Evolutionary conservation across 2,888 invertebrate species (phyloP), one percentile per base, ranked within the genome.

Genomic region (Neoascia interrupta): DNA sequence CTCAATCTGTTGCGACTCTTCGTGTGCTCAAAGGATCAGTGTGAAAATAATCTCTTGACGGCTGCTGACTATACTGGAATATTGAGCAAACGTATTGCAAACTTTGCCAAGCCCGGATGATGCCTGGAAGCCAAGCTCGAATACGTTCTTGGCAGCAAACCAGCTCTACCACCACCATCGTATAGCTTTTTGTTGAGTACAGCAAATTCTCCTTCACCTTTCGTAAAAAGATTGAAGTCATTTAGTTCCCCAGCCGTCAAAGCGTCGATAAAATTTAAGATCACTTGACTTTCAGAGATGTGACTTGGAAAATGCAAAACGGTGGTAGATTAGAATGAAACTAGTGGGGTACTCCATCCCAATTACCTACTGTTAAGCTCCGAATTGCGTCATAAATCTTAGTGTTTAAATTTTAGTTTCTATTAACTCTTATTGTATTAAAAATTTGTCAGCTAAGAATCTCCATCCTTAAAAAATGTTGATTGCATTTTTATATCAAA

Each of bases 231-330:
- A 1, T 43, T 19, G 1, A 13, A 41, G 4, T 28, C 56, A 34
- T 58, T 43, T n/a, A 58, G 18, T 5, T 34, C 31, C 5, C 21
- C 43, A 58, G 21, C 21, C 8, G 34, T 34, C n/a, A 58, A 45
- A 10, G 45, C 1, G 13, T 43, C 15, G 10, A 45, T 58, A 1
- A 58, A 58, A 34, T 34, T 28, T 4, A 41, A 2, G 1, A 10
- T 43, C 1, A 56, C 41, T n/a, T 34, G 1, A 15, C 45, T 58
- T 34, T 28, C n/a, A n/a, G n/a, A n/a, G n/a, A n/a, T n/a, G n/a
- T n/a, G n/a, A n/a, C n/a, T n/a, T n/a, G n/a, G n/a, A n/a, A n/a
- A n/a, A n/a, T n/a, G n/a, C n/a, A n/a, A n/a, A n/a, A n/a, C n/a
- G n/a, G n/a, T n/a, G n/a, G n/a, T n/a, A n/a, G n/a, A n/a, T n/a